These are phyloP conservation scores for Ferdinandea cuprea DNA, from an alignment of 2,888 invertebrate species.

Conservation along the genomic window DNA sequence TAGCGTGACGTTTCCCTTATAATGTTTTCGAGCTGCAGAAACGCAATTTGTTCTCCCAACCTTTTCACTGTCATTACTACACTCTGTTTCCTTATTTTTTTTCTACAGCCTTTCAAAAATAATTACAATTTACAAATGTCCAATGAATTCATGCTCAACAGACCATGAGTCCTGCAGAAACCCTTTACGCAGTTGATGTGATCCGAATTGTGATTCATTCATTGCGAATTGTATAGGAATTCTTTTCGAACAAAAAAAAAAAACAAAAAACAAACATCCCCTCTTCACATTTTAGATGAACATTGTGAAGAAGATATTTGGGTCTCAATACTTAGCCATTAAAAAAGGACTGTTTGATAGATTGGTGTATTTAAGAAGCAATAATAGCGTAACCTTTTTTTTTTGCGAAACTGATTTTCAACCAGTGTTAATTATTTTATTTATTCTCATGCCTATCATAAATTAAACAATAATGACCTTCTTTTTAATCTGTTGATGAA, in stretches of 20 bases:
- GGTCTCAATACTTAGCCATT: background rate
- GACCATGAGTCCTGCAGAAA: constrained; percentile 9
- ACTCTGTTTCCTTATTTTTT: background rate
- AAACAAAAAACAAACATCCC: background rate
- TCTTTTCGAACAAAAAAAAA: background rate
- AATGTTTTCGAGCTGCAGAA: too few relatives aligned
- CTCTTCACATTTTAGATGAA: background rate
- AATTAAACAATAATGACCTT: too few relatives aligned
- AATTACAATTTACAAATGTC: background rate
- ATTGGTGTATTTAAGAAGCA: background rate
- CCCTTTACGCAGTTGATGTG: background rate
- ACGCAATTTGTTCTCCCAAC: too few relatives aligned
- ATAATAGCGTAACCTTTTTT: too few relatives aligned
- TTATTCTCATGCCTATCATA: too few relatives aligned
- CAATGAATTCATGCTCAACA: constrained; percentile 9
- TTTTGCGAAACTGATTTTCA: too few relatives aligned
- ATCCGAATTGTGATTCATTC: background rate
- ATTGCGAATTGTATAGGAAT: background rate
- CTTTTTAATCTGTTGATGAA: too few relatives aligned
- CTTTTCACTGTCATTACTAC: background rate
- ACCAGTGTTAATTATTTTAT: too few relatives aligned
- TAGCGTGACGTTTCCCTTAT: too few relatives aligned
- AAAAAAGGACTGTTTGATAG: background rate
- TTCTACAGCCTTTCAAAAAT: background rate
- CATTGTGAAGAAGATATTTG: background rate